These are phyloP conservation scores for Melanogrammus aeglefinus DNA, from an alignment of 2,797 vertebrate genomes.

Conservation along the genomic window DNA sequence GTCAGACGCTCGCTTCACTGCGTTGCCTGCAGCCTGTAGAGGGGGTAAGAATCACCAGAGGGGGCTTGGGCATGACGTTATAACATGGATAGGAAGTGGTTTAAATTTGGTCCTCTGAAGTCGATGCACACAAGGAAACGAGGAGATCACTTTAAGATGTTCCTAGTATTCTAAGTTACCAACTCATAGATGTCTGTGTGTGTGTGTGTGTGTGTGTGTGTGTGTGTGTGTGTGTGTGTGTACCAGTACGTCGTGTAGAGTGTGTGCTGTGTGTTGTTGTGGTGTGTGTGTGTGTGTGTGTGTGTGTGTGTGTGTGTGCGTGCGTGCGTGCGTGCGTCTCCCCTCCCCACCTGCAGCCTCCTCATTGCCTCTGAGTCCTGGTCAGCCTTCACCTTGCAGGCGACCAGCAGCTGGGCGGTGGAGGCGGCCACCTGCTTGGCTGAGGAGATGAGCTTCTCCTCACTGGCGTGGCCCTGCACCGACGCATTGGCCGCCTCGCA, in stretches of 20 bases:
- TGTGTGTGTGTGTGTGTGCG: no score
- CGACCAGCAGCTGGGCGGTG: conserved; percentile 86
- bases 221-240: no score
- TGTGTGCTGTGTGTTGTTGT: no score
- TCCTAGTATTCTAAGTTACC: no score
- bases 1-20: conserved; percentile 87
- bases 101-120: neutral
- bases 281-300: no score
- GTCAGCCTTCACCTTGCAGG: conserved; percentile 89
- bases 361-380: conserved; percentile 90
- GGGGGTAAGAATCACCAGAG: neutral
- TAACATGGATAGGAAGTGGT: neutral
- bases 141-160: no score
- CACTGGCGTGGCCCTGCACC: conserved; percentile 86
- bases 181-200: no score
- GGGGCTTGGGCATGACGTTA: neutral
- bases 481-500: conserved; percentile 89
- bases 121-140: no score
- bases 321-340: no score
- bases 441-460: conserved; percentile 90
- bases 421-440: conserved; percentile 90
- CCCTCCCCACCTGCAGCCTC: conserved; percentile 79
- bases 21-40: conserved; percentile 82
- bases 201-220: no score
- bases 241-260: no score